A percentile compares a stretch with the other conserved stretches of the same genome.
Conservation (phyloP, 2,797 vertebrate genomes). For the Gobionotothen gibberifrons region DNA sequence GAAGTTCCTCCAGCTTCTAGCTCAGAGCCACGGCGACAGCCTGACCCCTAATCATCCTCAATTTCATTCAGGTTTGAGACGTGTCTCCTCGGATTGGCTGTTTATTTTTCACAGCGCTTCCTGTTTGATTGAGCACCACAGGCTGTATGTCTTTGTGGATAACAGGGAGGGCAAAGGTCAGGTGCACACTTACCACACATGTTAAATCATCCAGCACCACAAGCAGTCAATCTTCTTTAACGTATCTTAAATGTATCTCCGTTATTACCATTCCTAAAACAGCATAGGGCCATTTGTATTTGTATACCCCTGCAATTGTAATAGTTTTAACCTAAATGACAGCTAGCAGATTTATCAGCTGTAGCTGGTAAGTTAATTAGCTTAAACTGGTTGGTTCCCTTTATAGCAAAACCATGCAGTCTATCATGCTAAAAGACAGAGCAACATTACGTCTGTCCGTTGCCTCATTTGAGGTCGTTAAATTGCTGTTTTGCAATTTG, state of each 20-base stretch:
- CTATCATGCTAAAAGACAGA: too few species aligned
- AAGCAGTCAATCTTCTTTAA: slow-evolving; percentile 11
- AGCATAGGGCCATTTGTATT: background rate
- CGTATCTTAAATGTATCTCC: background rate
- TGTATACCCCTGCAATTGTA: background rate
- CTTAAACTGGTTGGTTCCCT: too few species aligned
- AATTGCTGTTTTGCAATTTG: too few species aligned
- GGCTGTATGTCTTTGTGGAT: slow-evolving; percentile 56
- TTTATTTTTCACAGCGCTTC: slow-evolving; percentile 70
- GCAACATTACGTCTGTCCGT: too few species aligned
- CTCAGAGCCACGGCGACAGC: slow-evolving; percentile 44
- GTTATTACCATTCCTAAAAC: background rate
- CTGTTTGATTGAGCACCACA: slow-evolving; percentile 66
- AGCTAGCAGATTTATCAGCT: too few species aligned
- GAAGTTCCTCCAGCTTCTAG: slow-evolving; percentile 60
- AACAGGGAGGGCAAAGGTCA: slow-evolving; percentile 51
- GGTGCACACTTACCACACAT: slow-evolving; percentile 48
- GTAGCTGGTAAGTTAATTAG: too few species aligned
- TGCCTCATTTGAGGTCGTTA: too few species aligned
- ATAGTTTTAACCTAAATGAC: too few species aligned
- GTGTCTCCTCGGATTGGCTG: slow-evolving; percentile 62
- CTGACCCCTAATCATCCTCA: slow-evolving; percentile 78
- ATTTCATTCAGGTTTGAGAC: slow-evolving; percentile 49
- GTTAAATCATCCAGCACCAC: slow-evolving; percentile 7
- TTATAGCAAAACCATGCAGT: too few species aligned